phyloP scores from a whole-genome alignment of 2,797 vertebrate genomes.

The Melanogrammus aeglefinus region DNA sequence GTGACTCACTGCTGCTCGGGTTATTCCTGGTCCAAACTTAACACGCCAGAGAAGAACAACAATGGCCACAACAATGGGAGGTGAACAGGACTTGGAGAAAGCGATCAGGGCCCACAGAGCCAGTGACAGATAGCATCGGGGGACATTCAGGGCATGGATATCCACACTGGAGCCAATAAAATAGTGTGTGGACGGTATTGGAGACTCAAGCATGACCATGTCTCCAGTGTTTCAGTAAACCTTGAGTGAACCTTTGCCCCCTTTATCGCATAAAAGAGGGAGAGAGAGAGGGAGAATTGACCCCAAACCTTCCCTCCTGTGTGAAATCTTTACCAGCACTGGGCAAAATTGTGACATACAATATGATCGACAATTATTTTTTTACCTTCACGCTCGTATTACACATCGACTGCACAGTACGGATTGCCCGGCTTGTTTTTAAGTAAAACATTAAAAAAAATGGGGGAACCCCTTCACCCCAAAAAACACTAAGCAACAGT shows the following conservation, averaged over 20 bases:
- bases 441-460: too few species aligned
- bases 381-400: too few species aligned
- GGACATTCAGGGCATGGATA: constrained; percentile 43
- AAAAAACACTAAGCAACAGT: too few species aligned
- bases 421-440: too few species aligned
- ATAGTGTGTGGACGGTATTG: too few species aligned
- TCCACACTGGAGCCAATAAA: constrained; percentile 28
- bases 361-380: background rate
- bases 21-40: constrained; percentile 21
- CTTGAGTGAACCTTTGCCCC: too few species aligned
- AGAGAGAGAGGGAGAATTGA: background rate
- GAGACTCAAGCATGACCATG: too few species aligned
- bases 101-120: background rate
- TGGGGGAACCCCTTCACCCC: too few species aligned
- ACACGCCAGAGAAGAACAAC: constrained; percentile 34
- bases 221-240: too few species aligned
- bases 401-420: too few species aligned
- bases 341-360: constrained; percentile 18
- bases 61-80: constrained; percentile 36
- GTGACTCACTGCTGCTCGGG: background rate
- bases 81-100: constrained; percentile 15
- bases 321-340: constrained; percentile 56
- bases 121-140: constrained; percentile 9
- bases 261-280: background rate
- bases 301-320: background rate